Conservation (phyloP, 2,797 vertebrate species). For the Champsocephalus esox region DNA sequence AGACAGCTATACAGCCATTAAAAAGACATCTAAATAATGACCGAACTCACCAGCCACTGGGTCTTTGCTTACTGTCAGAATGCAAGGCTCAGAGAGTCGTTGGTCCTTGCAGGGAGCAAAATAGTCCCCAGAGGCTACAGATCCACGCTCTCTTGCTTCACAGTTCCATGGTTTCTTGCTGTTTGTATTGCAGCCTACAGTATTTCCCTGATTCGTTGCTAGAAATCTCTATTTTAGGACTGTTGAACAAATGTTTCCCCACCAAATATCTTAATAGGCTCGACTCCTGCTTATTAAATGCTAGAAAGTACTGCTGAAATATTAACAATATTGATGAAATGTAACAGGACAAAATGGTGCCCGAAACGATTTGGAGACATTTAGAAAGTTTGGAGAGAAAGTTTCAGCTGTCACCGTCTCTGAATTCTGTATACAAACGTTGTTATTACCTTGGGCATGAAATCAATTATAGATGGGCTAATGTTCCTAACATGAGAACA, state of each 20-base stretch:
- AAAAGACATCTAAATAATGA: slow-evolving; percentile 71
- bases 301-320: slow-evolving; percentile 12
- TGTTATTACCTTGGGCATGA: slow-evolving; percentile 36
- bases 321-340: slow-evolving; percentile 16
- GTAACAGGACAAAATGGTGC: not conserved
- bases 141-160: slow-evolving; percentile 42
- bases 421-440: slow-evolving; percentile 28
- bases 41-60: slow-evolving; percentile 42
- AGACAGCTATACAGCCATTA: slow-evolving; percentile 55
- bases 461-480: slow-evolving; percentile 60
- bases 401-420: slow-evolving; percentile 37
- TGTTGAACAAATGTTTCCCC: not conserved
- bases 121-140: slow-evolving; percentile 44
- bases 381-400: slow-evolving; percentile 22
- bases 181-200: slow-evolving; percentile 31
- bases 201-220: slow-evolving; percentile 17
- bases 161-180: slow-evolving; percentile 37
- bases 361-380: slow-evolving; percentile 18
- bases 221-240: slow-evolving; percentile 13
- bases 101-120: slow-evolving; percentile 53
- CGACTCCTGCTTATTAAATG: slow-evolving; percentile 12
- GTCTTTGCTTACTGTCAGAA: slow-evolving; percentile 63
- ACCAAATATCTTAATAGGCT: slow-evolving; percentile 4
- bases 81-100: slow-evolving; percentile 45
- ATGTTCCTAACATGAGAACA: slow-evolving; percentile 58